Evolutionary conservation across 1,140 invertebrate genomes (phyloP), one percentile per base, ranked within the genome.

Genomic region (Apis cerana): DNA sequence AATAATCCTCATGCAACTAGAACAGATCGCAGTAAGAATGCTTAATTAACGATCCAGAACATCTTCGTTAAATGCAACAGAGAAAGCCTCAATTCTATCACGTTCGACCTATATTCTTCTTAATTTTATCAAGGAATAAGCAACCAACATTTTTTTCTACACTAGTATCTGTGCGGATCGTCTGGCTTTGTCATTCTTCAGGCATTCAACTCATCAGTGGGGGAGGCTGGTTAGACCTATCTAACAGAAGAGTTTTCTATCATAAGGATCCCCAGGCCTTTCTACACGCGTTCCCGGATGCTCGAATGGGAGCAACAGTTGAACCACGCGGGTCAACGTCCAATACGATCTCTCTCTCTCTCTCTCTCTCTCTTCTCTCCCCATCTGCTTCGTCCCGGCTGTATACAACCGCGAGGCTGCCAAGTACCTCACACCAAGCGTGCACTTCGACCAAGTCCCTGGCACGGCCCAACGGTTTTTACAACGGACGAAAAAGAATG

Each of bases 251-350:
- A 65, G 64, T 68, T 76, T 70, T 87, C 74, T 74, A 88, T 88
- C 80, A 82, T 78, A 68, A 50, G 83, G 72, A 82, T 84, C 85
- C 85, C 85, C 84, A 84, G 64, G 64, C 58, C 75, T 56, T 77
- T 64, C 84, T 75, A 76, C 71, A 64, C 58, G 65, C 61, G 54
- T 76, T 85, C 84, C 86, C 86, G 86, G 87, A 85, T 88, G 77
- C 80, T 33, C 86, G 84, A 88, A 88, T 88, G 84, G 84, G 86
- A 88, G 87, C 87, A 88, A 88, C 87, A 88, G 87, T 88, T 88
- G 87, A 88, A 74, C 74, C 84, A 71, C 80, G 74, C 83, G 84
- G 87, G 87, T 88, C 87, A 88, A 88, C 84, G 87, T 88, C 87
- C 87, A 88, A 88, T 75, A 65, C 62, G 80, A 75, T 81, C 77